phyloP scores from a whole-genome alignment of 2,113 vertebrate species.

The Amia ocellicauda region DNA sequence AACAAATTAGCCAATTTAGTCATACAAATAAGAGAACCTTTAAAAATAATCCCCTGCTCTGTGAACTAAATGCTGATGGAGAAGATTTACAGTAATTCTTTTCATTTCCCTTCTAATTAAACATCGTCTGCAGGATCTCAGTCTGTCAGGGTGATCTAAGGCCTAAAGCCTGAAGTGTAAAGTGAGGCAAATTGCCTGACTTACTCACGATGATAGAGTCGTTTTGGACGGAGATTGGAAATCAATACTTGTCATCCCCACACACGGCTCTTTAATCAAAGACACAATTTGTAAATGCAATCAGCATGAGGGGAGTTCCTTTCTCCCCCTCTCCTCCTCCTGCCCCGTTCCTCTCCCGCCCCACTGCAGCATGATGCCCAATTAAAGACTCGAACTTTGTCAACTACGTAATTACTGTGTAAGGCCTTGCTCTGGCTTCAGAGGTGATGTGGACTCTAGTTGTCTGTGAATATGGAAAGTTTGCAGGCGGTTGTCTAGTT shows the following conservation, averaged over 20 bases:
- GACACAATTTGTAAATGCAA: conserved; percentile 57
- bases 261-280: conserved; percentile 45
- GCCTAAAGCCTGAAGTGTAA: conserved; percentile 48
- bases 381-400: neutral
- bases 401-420: neutral
- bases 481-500: neutral
- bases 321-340: neutral
- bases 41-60: conserved; percentile 25
- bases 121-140: conserved; percentile 53
- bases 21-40: conserved; percentile 3
- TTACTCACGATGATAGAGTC: conserved; percentile 55
- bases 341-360: neutral
- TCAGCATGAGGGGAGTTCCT: conserved; percentile 16
- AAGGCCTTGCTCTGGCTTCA: neutral
- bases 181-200: conserved; percentile 57
- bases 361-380: neutral
- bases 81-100: conserved; percentile 55
- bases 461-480: neutral
- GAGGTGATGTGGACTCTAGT: neutral
- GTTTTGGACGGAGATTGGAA: conserved; percentile 62
- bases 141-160: conserved; percentile 52
- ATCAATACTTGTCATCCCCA: conserved; percentile 66
- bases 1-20: conserved; percentile 33
- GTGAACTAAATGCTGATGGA: conserved; percentile 43
- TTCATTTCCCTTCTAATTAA: conserved; percentile 63